A percentile compares a stretch with the other conserved stretches of the same genome.
phyloP scores from a whole-genome alignment of 1,140 invertebrate species.

The Conus betulinus region DNA sequence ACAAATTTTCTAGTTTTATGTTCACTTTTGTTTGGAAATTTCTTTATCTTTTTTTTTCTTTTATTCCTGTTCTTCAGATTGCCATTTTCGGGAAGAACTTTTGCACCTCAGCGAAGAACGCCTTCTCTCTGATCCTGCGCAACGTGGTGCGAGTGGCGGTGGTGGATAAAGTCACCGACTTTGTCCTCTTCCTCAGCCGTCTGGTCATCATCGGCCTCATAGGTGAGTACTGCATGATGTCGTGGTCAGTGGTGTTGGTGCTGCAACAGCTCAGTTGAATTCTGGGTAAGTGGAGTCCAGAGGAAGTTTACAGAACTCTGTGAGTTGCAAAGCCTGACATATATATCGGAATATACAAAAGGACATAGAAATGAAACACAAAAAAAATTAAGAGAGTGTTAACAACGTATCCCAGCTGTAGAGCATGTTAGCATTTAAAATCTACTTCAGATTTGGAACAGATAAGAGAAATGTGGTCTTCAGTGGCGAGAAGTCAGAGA shows the following conservation, averaged over 20 bases:
- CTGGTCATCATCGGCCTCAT: conserved; percentile 86
- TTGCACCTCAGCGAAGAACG: conserved; percentile 90
- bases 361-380: too few relatives aligned
- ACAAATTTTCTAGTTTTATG: not conserved
- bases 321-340: conserved; percentile 84
- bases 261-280: conserved; percentile 73
- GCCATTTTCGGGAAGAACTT: conserved; percentile 96
- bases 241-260: not conserved
- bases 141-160: conserved; percentile 89
- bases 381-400: conserved; percentile 70
- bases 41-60: not conserved
- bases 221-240: conserved; percentile 73
- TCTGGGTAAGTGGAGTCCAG: conserved; percentile 81
- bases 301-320: too few relatives aligned
- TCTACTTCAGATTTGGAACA: too few relatives aligned
- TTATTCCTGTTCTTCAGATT: conserved; percentile 76
- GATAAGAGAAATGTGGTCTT: too few relatives aligned
- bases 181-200: conserved; percentile 93
- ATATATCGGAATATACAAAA: too few relatives aligned
- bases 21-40: not conserved
- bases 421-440: too few relatives aligned
- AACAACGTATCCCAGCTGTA: conserved; percentile 90
- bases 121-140: conserved; percentile 92
- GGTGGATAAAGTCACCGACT: conserved; percentile 93
- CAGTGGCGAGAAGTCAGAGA: too few relatives aligned